These are phyloP conservation scores for Tribolium madens DNA, from an alignment of 1,140 invertebrate species.

Conservation along the genomic window DNA sequence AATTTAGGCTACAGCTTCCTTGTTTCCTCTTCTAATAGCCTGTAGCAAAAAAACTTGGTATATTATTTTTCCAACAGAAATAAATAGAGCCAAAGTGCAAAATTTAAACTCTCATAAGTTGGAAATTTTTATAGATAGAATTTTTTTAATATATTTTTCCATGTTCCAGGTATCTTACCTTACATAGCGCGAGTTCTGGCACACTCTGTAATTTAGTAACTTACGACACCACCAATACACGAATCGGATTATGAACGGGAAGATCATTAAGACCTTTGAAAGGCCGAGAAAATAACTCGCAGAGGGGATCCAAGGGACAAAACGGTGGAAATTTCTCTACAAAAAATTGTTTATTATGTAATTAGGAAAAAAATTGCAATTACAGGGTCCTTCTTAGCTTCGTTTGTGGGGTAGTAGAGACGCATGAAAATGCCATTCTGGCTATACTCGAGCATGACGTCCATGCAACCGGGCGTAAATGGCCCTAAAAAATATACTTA, in stretches of 20 bases:
- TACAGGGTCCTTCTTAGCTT: constrained; percentile 59
- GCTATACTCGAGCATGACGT: constrained; percentile 66
- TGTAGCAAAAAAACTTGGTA: too few species aligned
- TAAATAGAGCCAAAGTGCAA: too few species aligned
- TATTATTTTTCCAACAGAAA: too few species aligned
- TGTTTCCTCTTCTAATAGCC: too few species aligned
- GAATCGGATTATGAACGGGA: constrained; percentile 66
- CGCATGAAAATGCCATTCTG: constrained; percentile 65
- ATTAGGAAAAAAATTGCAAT: constrained; percentile 36
- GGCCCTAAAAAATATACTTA: constrained; percentile 62
- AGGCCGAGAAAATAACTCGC: constrained; percentile 71
- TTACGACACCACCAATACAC: constrained; percentile 65
- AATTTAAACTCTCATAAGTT: too few species aligned
- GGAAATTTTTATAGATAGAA: too few species aligned
- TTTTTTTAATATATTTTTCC: too few species aligned
- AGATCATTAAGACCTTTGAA: constrained; percentile 68
- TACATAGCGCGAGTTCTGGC: too few species aligned
- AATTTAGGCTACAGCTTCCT: too few species aligned
- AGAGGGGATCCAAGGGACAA: constrained; percentile 72
- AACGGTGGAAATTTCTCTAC: constrained; percentile 57
- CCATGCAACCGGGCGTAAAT: constrained; percentile 65
- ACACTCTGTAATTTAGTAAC: constrained; percentile 32
- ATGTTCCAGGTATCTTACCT: too few species aligned
- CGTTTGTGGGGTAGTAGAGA: constrained; percentile 66
- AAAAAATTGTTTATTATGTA: constrained; percentile 13